Evolutionary conservation across 2,113 vertebrate species (phyloP).

Genomic region (Gorilla gorilla): DNA sequence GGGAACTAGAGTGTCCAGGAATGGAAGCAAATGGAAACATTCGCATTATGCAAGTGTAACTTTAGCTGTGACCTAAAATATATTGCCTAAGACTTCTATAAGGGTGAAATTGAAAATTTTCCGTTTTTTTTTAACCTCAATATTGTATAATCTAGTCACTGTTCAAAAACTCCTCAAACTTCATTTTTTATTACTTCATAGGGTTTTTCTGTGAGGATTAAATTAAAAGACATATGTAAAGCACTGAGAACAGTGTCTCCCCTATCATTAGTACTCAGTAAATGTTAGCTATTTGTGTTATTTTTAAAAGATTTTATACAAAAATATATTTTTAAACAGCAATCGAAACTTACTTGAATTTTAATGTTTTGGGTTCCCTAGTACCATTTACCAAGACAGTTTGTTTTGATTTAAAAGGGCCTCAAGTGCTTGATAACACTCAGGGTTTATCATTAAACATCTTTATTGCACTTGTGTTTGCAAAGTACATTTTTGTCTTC

Average conservation of each 20-base stretch:
- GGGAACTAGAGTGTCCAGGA: slow-evolving; percentile 1
- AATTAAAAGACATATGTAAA: background rate
- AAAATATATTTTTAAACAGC: slow-evolving; percentile 54
- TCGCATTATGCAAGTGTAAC: background rate
- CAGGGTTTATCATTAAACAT: slow-evolving; percentile 19
- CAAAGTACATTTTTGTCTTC: slow-evolving; percentile 27
- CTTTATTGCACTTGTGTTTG: slow-evolving; percentile 38
- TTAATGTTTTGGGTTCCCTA: slow-evolving; percentile 44
- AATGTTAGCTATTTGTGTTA: background rate
- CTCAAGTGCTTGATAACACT: background rate
- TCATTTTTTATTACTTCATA: background rate
- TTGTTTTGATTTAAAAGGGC: slow-evolving; percentile 37
- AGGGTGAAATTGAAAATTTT: slow-evolving; percentile 41
- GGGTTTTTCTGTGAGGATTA: background rate
- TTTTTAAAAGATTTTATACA: slow-evolving; percentile 49
- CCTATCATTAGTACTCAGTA: background rate
- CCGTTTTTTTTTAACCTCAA: slow-evolving; percentile 44
- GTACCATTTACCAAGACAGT: background rate
- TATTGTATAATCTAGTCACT: slow-evolving; percentile 9
- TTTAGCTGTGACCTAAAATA: slow-evolving; percentile 39
- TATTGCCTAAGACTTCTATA: slow-evolving; percentile 53
- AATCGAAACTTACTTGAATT: slow-evolving; percentile 54
- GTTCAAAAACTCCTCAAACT: slow-evolving; percentile 24
- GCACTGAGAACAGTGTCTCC: background rate
- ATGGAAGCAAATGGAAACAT: slow-evolving; percentile 1